A percentile compares a stretch with the other conserved stretches of the same genome.
phyloP scores from a whole-genome alignment of 2,888 invertebrate species.

The Melangyna quadrimaculata region DNA sequence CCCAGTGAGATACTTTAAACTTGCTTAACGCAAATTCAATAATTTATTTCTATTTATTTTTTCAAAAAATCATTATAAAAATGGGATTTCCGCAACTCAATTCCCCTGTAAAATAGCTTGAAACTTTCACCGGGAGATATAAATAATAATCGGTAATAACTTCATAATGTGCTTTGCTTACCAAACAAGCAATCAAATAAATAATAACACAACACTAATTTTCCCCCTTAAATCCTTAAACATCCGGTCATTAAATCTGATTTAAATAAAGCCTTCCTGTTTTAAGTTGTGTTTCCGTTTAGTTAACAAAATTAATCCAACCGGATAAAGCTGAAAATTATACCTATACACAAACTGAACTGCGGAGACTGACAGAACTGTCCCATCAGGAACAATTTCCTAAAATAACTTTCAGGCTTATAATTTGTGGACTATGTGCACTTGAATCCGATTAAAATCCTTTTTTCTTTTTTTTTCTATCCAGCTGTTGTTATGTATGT shows the following conservation, averaged over 20 bases:
- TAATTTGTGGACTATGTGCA: constrained; percentile 38
- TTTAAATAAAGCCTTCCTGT: constrained; percentile 17
- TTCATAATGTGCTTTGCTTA: neutral
- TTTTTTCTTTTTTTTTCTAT: neutral
- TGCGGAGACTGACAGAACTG: neutral
- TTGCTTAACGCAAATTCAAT: too few relatives aligned
- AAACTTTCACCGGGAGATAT: neutral
- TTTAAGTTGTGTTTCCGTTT: constrained; percentile 15
- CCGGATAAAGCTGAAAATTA: neutral
- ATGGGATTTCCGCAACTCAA: neutral
- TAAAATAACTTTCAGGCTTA: constrained; percentile 9
- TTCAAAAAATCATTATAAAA: too few relatives aligned
- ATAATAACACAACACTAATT: neutral
- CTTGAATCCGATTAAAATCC: constrained; percentile 44
- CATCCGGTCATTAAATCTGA: constrained; percentile 11
- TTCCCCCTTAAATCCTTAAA: neutral
- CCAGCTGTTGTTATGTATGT: neutral
- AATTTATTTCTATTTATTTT: too few relatives aligned
- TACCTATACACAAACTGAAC: too few relatives aligned
- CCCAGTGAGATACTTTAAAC: too few relatives aligned
- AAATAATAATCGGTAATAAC: neutral
- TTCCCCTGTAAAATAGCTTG: neutral
- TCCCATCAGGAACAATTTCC: constrained; percentile 11
- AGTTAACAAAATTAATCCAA: constrained; percentile 3
- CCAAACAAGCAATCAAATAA: neutral